Evolutionary conservation across 2,113 vertebrate genomes (phyloP), one percentile per base, ranked within the genome.

Genomic region (Lanius collurio): DNA sequence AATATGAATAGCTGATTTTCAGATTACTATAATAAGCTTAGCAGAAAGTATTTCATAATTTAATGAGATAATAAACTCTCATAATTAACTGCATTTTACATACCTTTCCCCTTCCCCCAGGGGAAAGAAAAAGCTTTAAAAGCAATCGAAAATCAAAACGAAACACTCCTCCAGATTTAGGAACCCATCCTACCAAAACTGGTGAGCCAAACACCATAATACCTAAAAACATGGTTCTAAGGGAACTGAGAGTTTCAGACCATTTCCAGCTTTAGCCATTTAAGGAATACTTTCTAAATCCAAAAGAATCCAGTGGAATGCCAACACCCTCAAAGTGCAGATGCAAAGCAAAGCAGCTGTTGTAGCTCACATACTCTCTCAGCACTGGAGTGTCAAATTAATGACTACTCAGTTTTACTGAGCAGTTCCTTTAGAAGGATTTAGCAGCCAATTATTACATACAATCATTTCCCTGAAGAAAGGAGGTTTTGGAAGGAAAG

Each of bases 31-130:
- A 85, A 90, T 73, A 85, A 81, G 69, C 60, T 53, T 55, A 63
- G 63, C 60, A 93, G 75, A 83, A 92, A 22, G 42, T 80, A 81
- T 90, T 96, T 94, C 27, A 44, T 83, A 77, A 90, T 70, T 70
- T 90, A 92, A 93, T 59, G 33, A 88, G 60, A 95, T 65, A 90
- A 94, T 79, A 79, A 89, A 65, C 67, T 26, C 21, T n/a, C 42
- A 37, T 85, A 89, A 92, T 84, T 95, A 89, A 87, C 81, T 84
- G 53, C 24, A 64, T 84, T 93, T 94, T 76, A 85, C 67, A 68
- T 79, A 91, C 69, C 53, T 87, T 80, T 71, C 62, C 19, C 35
- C 18, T 87, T 67, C 52, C 70, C 82, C 42, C 27, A 56, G 57
- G 75, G 84, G 13, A 60, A 83, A 71, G 28, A 70, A 92, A 69